A percentile compares a stretch with the other conserved stretches of the same genome.
Conservation (phyloP, 2,797 vertebrate genomes). For the Paedocypris micromegethes region DNA sequence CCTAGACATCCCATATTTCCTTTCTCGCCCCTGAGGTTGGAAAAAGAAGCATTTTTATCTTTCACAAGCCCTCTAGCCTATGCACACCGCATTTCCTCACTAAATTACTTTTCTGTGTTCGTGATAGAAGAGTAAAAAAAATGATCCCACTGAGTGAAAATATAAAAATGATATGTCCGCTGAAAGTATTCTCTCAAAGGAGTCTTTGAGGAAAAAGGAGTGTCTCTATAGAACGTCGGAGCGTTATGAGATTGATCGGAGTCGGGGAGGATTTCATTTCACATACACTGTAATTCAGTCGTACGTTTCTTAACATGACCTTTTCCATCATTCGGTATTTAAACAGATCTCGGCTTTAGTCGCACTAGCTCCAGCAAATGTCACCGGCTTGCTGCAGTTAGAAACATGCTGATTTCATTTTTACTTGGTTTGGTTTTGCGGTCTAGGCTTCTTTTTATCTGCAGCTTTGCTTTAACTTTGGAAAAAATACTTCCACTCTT, state of each 20-base stretch:
- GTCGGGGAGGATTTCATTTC: slow-evolving; percentile 25
- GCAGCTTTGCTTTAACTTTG: neutral
- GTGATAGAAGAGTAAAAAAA: slow-evolving; percentile 58
- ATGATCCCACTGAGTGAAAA: slow-evolving; percentile 58
- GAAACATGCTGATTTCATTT: slow-evolving; percentile 7
- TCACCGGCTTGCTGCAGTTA: slow-evolving; percentile 7
- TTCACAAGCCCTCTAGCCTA: slow-evolving; percentile 44
- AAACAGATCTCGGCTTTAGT: slow-evolving; percentile 16
- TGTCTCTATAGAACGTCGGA: slow-evolving; percentile 24
- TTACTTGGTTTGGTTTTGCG: slow-evolving; percentile 7
- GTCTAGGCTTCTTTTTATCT: neutral
- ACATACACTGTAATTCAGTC: slow-evolving; percentile 29
- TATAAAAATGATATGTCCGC: slow-evolving; percentile 58
- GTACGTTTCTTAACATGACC: slow-evolving; percentile 21
- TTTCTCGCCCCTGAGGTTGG: slow-evolving; percentile 39
- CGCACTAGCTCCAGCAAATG: slow-evolving; percentile 19
- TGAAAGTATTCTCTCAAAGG: slow-evolving; percentile 28
- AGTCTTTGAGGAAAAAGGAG: slow-evolving; percentile 27
- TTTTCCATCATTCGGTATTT: slow-evolving; percentile 20
- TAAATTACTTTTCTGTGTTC: slow-evolving; percentile 66
- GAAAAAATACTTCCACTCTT: slow-evolving; percentile 1
- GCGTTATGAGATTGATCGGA: slow-evolving; percentile 38
- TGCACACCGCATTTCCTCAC: slow-evolving; percentile 56
- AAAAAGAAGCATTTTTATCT: slow-evolving; percentile 62
- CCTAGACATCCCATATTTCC: slow-evolving; percentile 50